Conservation (phyloP, 2,888 invertebrate species). For the Stenurella melanura region DNA sequence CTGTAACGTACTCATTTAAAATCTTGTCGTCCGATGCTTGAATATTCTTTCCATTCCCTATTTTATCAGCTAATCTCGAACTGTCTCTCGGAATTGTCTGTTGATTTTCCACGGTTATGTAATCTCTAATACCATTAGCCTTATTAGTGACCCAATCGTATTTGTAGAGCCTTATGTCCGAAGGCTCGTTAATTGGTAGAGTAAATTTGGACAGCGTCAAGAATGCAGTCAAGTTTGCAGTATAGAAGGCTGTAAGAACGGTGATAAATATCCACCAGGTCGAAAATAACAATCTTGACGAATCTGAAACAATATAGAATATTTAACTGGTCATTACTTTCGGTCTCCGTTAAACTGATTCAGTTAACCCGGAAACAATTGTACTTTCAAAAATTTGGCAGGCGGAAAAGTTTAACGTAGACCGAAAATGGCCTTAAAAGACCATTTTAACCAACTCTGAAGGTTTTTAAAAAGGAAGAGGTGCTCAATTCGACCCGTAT, state of each 20-base stretch:
- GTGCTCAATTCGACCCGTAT: too few relatives aligned
- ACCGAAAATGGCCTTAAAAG: too few relatives aligned
- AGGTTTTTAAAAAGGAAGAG: too few relatives aligned
- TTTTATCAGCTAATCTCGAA: slow-evolving; percentile 42
- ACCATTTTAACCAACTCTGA: too few relatives aligned
- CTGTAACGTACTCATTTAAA: slow-evolving; percentile 72
- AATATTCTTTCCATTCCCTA: slow-evolving; percentile 45
- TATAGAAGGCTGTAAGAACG: slow-evolving; percentile 91
- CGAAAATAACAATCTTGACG: slow-evolving; percentile 88
- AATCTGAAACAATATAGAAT: slow-evolving; percentile 76
- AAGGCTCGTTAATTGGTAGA: slow-evolving; percentile 82
- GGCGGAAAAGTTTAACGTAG: too few relatives aligned
- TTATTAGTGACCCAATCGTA: slow-evolving; percentile 83
- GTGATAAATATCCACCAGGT: slow-evolving; percentile 96
- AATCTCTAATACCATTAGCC: slow-evolving; percentile 80
- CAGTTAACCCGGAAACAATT: too few relatives aligned
- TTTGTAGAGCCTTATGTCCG: slow-evolving; percentile 80
- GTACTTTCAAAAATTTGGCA: too few relatives aligned
- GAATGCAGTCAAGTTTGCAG: slow-evolving; percentile 92
- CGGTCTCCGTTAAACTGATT: too few relatives aligned
- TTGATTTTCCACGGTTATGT: slow-evolving; percentile 39
- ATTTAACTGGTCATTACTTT: too few relatives aligned
- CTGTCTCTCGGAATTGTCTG: slow-evolving; percentile 29
- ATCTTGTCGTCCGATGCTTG: slow-evolving; percentile 67
- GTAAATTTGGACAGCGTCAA: slow-evolving; percentile 90